Base-by-base conservation (phyloP, 2,888 invertebrate species). In the Drosophila borborema region DNA sequence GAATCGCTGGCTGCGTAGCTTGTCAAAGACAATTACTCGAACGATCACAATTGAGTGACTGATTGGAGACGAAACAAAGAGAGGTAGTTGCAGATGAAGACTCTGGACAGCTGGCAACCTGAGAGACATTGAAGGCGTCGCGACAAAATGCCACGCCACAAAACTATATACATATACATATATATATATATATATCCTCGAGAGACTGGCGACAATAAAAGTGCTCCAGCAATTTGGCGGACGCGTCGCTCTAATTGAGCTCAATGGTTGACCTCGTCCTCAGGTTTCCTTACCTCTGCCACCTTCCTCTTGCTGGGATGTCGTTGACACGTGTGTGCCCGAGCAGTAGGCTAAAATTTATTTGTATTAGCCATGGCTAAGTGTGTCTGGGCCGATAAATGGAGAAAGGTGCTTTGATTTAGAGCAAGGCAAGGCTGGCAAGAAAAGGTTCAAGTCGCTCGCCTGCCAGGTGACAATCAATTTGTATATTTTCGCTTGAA, bases 11-110 rank as follows among this genome's bases (percentile, higher is more conserved):
- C 87, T 77, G 82, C 80, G 81, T 80, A 81, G 73, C 85, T 85
- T 91, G 91, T 92, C 91, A 91, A 89, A 86, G 88, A 74, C 92
- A 91, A 91, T 91, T 91, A 91, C 92, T 74, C 70, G 73, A 63
- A 67, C 64, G 63, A 65, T 65, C 67, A 55, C 62, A 78, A 72
- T 77, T 88, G 80, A 69, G 62, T 76, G 72, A 86, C 72, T 73
- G 82, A 73, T 72, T 61, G 43, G 49, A 12, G n/a, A 31, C 10
- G 40, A 28, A 12, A n/a, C 16, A 4, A 20, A 58, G 54, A 41
- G 64, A 20, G 28, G 12, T 6, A 23, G 46, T 2, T n/a, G n/a
- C 16, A 40, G 12, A 34, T n/a, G n/a, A 6, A 40, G 12, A 34
- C 51, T 45, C 55, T 71, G 34, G 49, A 54, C 71, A 75, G 72